Conservation (phyloP, 35 echinoderm and acorn worm species). For the Ptychodera flava region DNA sequence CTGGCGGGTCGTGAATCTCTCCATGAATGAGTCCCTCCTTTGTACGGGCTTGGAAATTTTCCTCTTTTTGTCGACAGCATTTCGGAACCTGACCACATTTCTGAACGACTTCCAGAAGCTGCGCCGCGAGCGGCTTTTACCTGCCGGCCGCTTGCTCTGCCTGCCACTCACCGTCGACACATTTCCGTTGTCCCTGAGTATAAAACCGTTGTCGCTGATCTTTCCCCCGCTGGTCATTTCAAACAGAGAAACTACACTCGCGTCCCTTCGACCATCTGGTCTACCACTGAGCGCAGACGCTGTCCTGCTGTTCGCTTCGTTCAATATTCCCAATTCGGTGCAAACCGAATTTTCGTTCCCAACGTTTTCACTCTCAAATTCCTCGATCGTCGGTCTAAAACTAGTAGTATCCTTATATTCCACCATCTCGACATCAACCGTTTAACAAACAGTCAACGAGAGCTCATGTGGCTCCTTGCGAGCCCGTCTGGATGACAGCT, state of each 20-base stretch:
- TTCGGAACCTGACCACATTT: background rate
- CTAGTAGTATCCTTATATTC: no score
- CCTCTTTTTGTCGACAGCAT: background rate
- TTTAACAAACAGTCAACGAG: no score
- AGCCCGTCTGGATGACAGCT: no score
- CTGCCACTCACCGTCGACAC: background rate
- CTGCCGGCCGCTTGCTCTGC: background rate
- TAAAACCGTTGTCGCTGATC: background rate
- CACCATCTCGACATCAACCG: no score
- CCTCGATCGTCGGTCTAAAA: no score
- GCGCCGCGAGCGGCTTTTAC: background rate
- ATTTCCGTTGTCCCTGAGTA: background rate
- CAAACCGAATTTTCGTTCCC: no score
- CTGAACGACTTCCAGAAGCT: background rate
- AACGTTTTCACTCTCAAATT: no score
- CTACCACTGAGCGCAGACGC: no score
- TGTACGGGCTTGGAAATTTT: background rate
- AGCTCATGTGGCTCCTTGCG: no score
- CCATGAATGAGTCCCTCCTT: slow-evolving; percentile 6
- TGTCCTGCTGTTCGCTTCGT: no score
- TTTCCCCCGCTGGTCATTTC: background rate
- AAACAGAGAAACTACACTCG: background rate
- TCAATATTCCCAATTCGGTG: no score
- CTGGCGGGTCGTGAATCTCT: slow-evolving; percentile 10
- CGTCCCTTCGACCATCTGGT: background rate